Percentiles rank a stretch among this genome's conserved stretches.
Conservation (phyloP, 2,797 vertebrate genomes). For the Cichlasoma orientale region DNA sequence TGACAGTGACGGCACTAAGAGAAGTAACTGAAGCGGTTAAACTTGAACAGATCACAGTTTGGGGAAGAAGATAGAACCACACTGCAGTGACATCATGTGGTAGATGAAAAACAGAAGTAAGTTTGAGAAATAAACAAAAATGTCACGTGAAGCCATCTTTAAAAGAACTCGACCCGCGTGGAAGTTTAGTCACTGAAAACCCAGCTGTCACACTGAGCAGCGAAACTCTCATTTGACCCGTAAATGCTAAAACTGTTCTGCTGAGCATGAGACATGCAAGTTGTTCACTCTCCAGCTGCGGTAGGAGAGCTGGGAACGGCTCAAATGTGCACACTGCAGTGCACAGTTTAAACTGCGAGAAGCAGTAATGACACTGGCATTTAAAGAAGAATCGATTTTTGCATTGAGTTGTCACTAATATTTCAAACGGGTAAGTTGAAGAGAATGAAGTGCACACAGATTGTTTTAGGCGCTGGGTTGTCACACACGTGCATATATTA, state of each 20-base stretch:
- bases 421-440: neutral
- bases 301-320: neutral
- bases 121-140: neutral
- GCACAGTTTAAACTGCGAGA: neutral
- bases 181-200: neutral
- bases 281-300: rapidly evolving
- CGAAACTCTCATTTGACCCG: neutral
- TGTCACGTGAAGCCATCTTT: neutral
- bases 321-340: rapidly evolving
- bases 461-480: neutral
- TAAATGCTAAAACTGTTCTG: neutral
- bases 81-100: rapidly evolving
- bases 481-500: neutral
- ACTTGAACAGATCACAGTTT: too few species aligned
- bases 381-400: neutral
- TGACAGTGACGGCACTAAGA: neutral
- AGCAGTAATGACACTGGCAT: neutral
- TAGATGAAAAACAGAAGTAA: rapidly evolving
- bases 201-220: neutral
- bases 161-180: neutral
- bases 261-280: too few species aligned
- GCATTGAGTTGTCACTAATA: neutral
- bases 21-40: too few species aligned
- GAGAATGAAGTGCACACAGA: neutral
- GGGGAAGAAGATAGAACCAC: too few species aligned